These are phyloP conservation scores for Argentina silus DNA, from an alignment of 2,797 vertebrate species.

Conservation along the genomic window DNA sequence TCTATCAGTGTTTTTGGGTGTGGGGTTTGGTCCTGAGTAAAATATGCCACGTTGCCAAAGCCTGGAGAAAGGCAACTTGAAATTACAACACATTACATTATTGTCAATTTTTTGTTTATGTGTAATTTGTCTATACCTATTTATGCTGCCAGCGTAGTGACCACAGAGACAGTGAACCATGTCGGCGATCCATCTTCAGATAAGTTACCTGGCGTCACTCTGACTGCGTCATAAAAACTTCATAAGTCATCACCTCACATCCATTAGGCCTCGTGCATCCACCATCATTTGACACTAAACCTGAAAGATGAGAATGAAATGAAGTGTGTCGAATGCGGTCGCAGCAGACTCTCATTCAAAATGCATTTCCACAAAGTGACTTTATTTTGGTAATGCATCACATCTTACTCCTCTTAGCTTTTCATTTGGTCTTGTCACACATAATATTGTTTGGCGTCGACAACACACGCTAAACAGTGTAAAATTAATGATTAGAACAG, in stretches of 20 bases:
- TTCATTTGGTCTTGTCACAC: conserved; percentile 86
- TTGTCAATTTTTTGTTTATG: neutral
- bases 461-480: conserved; percentile 74
- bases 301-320: conserved; percentile 90
- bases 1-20: neutral
- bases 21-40: neutral
- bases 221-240: conserved; percentile 66
- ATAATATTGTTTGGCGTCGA: conserved; percentile 80
- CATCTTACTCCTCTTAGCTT: conserved; percentile 77
- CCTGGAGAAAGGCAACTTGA: neutral
- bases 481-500: conserved; percentile 84
- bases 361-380: conserved; percentile 77
- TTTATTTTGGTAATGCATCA: conserved; percentile 85
- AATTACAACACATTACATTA: neutral
- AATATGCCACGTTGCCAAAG: neutral
- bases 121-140: neutral
- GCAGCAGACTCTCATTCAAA: conserved; percentile 81
- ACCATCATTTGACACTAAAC: conserved; percentile 76
- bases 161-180: neutral
- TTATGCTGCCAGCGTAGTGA: conserved; percentile 16
- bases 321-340: conserved; percentile 85
- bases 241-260: conserved; percentile 75
- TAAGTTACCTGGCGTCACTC: conserved; percentile 54
- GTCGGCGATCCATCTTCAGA: neutral
- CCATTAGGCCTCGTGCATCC: conserved; percentile 83